Evolutionary conservation across 2,113 vertebrate genomes (phyloP), one percentile per base, ranked within the genome.

Genomic region (Myanophis thanlyinensis): DNA sequence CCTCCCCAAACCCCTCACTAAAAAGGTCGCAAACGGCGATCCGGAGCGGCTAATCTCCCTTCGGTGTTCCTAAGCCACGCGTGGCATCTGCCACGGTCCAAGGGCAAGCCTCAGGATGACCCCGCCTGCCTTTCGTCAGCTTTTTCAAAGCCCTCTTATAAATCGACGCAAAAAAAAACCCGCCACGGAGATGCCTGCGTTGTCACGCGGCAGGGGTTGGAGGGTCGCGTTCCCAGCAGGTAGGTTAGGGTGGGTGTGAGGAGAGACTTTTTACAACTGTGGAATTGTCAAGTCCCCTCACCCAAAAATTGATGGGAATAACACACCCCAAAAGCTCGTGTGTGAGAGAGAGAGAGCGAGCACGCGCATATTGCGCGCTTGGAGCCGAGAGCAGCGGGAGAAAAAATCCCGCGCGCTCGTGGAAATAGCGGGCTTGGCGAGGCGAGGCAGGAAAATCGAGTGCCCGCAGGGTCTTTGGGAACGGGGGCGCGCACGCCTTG

Each of bases 151-250:
- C n/a, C 48, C 25, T 85, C 0, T 5, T 91, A 59, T n/a, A 40
- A 47, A 53, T 49, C 25, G 5, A n/a, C 13, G 40, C 27, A 4
- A 27, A 1, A 27, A 1, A 1, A 88, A 6, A 35, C 12, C 2
- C 0, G 80, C 0, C 89, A 85, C 3, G 90, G 87, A 7, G 2
- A 92, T 90, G 51, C 59, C 88, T 22, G 12, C 18, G 9, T 49
- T 67, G 30, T 35, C 30, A 15, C 88, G 12, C 11, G 18, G 25
- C 25, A 5, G 5, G 2, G 22, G 11, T 2, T 48, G 46, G 49
- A 90, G 90, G 56, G 91, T 93, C 80, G 56, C 51, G 92, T 95
- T 94, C 93, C 93, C 91, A 49, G 87, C 90, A 11, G 56, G 89
- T 90, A 11, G 22, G 92, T 91, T 90, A 90, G 86, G 85, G 94